Evolutionary conservation across 2,888 invertebrate species (phyloP).

Genomic region (Hypercompe scribonia): DNA sequence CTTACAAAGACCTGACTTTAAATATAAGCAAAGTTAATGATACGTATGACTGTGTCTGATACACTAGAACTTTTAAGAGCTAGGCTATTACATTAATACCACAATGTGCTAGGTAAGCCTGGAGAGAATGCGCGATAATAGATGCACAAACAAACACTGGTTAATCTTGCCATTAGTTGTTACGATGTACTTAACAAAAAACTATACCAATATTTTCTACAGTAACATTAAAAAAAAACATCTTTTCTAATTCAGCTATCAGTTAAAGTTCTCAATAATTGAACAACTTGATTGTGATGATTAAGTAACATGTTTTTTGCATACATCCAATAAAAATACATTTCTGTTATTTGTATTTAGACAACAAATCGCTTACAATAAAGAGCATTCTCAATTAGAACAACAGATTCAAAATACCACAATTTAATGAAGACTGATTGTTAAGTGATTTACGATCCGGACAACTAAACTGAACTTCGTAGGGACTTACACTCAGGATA

Average conservation of each 20-base stretch:
- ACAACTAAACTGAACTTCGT: background rate
- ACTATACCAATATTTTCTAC: background rate
- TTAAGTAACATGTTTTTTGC: background rate
- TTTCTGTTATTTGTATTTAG: background rate
- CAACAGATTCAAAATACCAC: constrained; percentile 26
- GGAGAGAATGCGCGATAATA: background rate
- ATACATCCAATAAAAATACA: background rate
- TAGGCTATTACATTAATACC: background rate
- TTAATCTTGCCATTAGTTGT: background rate
- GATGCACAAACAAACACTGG: background rate
- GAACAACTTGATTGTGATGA: background rate
- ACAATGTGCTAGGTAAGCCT: background rate
- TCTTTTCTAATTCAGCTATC: background rate
- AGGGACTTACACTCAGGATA: background rate
- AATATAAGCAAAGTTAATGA: background rate
- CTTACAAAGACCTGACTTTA: background rate
- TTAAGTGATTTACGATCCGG: background rate
- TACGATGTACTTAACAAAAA: background rate
- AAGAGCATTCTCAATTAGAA: constrained; percentile 15
- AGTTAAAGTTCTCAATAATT: background rate
- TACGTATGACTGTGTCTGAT: background rate
- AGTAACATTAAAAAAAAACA: background rate
- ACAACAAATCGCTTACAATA: background rate
- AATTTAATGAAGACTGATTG: constrained; percentile 24
- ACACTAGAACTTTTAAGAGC: background rate